phyloP scores from a whole-genome alignment of 2,888 invertebrate genomes.

The Amiota communis region DNA sequence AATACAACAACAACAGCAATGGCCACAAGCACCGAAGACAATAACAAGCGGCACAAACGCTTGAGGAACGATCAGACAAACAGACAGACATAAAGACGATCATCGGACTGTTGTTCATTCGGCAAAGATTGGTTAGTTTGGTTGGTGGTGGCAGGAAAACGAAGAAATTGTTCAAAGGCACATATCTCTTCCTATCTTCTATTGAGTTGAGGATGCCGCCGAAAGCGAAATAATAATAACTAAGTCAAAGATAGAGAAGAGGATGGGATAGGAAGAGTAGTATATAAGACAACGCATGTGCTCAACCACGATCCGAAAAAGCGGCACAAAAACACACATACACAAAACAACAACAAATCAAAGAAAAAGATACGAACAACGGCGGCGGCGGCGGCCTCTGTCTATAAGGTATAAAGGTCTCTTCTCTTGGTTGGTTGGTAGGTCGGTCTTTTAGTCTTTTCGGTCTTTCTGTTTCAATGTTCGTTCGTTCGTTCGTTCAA shows the following conservation, averaged over 20 bases:
- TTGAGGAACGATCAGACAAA: not conserved
- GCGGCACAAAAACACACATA: slow-evolving; percentile 2
- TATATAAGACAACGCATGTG: too few relatives aligned
- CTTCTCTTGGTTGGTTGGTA: not conserved
- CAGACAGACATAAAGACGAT: not conserved
- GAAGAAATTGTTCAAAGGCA: slow-evolving; percentile 8
- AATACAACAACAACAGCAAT: slow-evolving; percentile 42
- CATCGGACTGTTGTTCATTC: not conserved
- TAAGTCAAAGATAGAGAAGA: slow-evolving; percentile 22
- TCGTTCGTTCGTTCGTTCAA: slow-evolving; percentile 5
- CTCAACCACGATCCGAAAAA: not conserved
- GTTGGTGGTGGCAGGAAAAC: not conserved
- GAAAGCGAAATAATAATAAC: slow-evolving; percentile 43
- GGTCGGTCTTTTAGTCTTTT: not conserved
- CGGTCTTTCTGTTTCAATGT: not conserved
- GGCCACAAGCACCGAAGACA: slow-evolving; percentile 47
- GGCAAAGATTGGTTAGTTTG: not conserved
- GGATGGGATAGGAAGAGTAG: too few relatives aligned
- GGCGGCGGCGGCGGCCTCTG: too few relatives aligned
- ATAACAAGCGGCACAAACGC: slow-evolving; percentile 31
- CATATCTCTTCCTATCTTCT: slow-evolving; percentile 24
- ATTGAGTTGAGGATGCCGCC: slow-evolving; percentile 28
- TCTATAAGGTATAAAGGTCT: too few relatives aligned
- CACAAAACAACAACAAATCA: not conserved
- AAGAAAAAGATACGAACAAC: not conserved